Evolutionary conservation across 2,888 invertebrate genomes (phyloP), one percentile per base, ranked within the genome.

Genomic region (Volucella zonaria): DNA sequence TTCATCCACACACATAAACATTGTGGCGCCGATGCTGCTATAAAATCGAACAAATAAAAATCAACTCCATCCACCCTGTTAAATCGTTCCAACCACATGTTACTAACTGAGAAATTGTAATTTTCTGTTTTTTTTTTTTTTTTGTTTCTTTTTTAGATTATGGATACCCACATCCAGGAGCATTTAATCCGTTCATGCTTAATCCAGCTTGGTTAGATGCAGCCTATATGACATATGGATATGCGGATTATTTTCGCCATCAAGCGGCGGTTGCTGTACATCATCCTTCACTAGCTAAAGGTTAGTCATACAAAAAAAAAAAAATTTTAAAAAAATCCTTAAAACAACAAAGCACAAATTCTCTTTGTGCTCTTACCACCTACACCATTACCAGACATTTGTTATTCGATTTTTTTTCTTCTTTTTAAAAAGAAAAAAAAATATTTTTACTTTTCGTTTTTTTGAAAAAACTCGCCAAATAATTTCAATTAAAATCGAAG

Each of bases 151-250:
- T 93, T 92, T 49, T 93, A 97, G 96, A 93, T 93, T 96, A 95
- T 90, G 96, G 96, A 81, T 96, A 96, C 89, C 95, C 95, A 43
- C 95, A 96, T 91, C 95, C 95, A 3, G 95, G 95, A 51, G 94
- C 94, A 23, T 96, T 96, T 90, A 95, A 95, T 89, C 96, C 96
- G 2, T 96, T 96, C 91, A 93, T 97, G 85, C 92, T 97, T 76
- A 96, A 96, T 89, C 95, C 96, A 0, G 95, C 95, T 45, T 97
- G 97, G 96, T 92, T 97, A 88, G 97, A 97, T 89, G 95, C 96
- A 1, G 95, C 96, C 6, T 96, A 96, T 91, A 94, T 96, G 92
- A 95, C 95, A 88, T 96, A 96, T 90, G 94, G 95, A 58, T 93
- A 93, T 92, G 93, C 94, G 8, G 96, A 96, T 89, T 96, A 96